Evolutionary conservation across 1,140 invertebrate genomes (phyloP).

Genomic region (Drosophila kikkawai): DNA sequence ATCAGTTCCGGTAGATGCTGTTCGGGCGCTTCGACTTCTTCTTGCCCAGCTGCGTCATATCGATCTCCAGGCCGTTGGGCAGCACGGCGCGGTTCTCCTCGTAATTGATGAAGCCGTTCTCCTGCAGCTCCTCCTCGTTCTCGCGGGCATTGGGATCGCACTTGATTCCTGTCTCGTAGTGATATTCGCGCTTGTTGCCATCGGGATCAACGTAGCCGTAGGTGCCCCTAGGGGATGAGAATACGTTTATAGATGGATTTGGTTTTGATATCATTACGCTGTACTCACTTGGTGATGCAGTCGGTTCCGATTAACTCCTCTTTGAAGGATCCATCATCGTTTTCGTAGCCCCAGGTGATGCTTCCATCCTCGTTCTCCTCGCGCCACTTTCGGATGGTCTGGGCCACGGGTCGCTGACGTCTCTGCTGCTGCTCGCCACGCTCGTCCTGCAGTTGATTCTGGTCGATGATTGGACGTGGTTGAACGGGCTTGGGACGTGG

Average conservation of each 20-base stretch:
- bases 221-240: constrained; percentile 87
- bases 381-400: constrained; percentile 90
- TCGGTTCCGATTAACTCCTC: constrained; percentile 93
- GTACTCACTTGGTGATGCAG: constrained; percentile 88
- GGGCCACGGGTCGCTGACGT: constrained; percentile 87
- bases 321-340: constrained; percentile 90
- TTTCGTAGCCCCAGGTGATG: constrained; percentile 94
- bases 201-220: constrained; percentile 94
- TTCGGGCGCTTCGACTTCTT: constrained; percentile 88
- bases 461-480: constrained; percentile 72
- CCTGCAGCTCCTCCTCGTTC: constrained; percentile 87
- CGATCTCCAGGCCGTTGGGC: constrained; percentile 89
- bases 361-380: constrained; percentile 93
- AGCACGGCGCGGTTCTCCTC: constrained; percentile 89
- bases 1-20: constrained; percentile 69
- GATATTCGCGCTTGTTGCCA: constrained; percentile 90
- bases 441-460: constrained; percentile 75
- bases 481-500: constrained; percentile 76
- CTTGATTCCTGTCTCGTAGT: constrained; percentile 89
- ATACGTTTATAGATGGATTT: background rate
- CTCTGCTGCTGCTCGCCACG: constrained; percentile 61
- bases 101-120: constrained; percentile 90
- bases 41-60: constrained; percentile 89
- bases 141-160: constrained; percentile 88
- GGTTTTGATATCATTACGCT: background rate